Evolutionary conservation across 1,140 invertebrate species (phyloP).

Genomic region (Heliconius congener): DNA sequence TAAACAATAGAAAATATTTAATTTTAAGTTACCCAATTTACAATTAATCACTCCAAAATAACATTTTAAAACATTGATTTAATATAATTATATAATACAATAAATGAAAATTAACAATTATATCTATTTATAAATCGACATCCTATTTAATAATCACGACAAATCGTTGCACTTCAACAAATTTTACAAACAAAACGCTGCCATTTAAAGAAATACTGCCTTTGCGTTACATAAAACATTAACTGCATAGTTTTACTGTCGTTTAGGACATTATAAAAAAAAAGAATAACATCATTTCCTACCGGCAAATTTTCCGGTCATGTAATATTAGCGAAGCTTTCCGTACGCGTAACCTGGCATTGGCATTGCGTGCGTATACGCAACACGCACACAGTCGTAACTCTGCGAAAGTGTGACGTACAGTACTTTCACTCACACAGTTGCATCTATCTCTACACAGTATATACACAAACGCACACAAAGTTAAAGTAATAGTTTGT

Average conservation of each 20-base stretch:
- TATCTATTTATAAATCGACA: neutral
- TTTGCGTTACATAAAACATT: constrained; percentile 22
- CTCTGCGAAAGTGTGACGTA: constrained; percentile 46
- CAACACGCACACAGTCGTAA: constrained; percentile 60
- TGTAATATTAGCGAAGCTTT: constrained; percentile 71
- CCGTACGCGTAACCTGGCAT: constrained; percentile 71
- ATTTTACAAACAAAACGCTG: neutral
- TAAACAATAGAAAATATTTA: too few relatives aligned
- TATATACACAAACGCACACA: constrained; percentile 35
- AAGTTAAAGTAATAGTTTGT: constrained; percentile 23
- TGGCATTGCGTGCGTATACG: constrained; percentile 78
- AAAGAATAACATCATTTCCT: constrained; percentile 56
- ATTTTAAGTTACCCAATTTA: too few relatives aligned
- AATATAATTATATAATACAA: neutral
- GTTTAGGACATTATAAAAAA: constrained; percentile 23
- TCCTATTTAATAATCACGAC: neutral
- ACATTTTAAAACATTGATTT: too few relatives aligned
- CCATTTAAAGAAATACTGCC: neutral
- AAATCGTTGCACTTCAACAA: neutral
- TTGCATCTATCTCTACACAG: constrained; percentile 33
- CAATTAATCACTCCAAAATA: too few relatives aligned
- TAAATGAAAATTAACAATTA: neutral
- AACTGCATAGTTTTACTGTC: constrained; percentile 23
- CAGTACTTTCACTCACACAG: constrained; percentile 50
- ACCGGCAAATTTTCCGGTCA: constrained; percentile 68